phyloP scores from a whole-genome alignment of 2,888 invertebrate species.

The Craniophora ligustri region DNA sequence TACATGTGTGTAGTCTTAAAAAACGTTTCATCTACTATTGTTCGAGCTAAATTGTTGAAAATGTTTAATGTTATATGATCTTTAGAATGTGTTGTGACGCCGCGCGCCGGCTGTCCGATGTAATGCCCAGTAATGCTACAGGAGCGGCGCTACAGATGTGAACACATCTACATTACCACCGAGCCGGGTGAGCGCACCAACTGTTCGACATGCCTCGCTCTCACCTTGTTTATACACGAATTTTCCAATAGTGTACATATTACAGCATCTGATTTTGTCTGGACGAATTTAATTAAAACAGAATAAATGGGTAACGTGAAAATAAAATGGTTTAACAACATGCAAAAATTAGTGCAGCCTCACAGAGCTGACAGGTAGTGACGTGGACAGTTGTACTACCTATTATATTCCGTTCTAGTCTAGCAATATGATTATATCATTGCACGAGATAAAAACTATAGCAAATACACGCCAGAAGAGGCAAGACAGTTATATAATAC shows the following conservation, averaged over 20 bases:
- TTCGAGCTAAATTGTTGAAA: too few relatives aligned
- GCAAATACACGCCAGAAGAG: background rate
- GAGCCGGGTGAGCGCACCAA: slow-evolving; percentile 16
- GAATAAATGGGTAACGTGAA: background rate
- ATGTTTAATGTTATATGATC: too few relatives aligned
- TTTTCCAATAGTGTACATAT: background rate
- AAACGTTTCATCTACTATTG: too few relatives aligned
- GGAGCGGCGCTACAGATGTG: slow-evolving; percentile 8
- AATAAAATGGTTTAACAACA: background rate
- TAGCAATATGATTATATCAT: too few relatives aligned
- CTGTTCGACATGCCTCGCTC: slow-evolving; percentile 1
- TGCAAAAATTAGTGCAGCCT: too few relatives aligned
- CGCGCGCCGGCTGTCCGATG: slow-evolving; percentile 4
- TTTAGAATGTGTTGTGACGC: too few relatives aligned
- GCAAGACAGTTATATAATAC: background rate
- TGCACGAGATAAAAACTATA: too few relatives aligned
- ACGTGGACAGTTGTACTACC: too few relatives aligned
- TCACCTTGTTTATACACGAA: background rate
- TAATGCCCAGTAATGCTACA: too few relatives aligned
- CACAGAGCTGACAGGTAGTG: too few relatives aligned
- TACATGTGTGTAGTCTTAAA: too few relatives aligned
- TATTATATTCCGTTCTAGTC: too few relatives aligned
- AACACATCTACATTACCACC: slow-evolving; percentile 4
- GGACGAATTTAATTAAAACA: background rate
- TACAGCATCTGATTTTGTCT: background rate